Evolutionary conservation across 1,140 invertebrate species (phyloP).

Genomic region (Rhagoletis zephyria): DNA sequence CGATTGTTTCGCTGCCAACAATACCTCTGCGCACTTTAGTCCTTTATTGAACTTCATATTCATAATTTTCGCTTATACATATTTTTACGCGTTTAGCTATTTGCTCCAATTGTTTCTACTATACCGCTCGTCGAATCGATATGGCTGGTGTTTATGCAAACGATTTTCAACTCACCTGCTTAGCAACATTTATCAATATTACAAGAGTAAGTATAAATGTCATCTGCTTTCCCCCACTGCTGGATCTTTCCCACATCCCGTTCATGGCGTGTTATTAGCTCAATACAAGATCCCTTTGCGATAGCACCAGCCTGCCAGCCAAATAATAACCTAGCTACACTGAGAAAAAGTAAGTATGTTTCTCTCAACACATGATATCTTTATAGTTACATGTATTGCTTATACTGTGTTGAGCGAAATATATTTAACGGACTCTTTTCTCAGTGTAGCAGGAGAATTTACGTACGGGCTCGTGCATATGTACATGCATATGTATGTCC

Average conservation of each 20-base stretch:
- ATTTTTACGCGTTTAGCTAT: not conserved
- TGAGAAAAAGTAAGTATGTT: too few species aligned
- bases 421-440: too few species aligned
- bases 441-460: too few species aligned
- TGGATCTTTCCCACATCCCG: not conserved
- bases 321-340: too few species aligned
- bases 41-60: not conserved
- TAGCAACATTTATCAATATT: conserved; percentile 35
- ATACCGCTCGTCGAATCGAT: not conserved
- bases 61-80: not conserved
- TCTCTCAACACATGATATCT: too few species aligned
- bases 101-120: not conserved
- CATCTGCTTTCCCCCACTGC: not conserved
- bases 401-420: too few species aligned
- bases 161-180: conserved; percentile 24
- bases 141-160: not conserved
- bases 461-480: too few species aligned
- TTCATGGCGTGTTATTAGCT: not conserved
- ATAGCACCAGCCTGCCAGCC: not conserved
- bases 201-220: not conserved
- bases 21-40: not conserved
- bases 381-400: too few species aligned
- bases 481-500: too few species aligned
- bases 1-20: not conserved
- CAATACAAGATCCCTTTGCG: not conserved